phyloP scores from a whole-genome alignment of 2,888 invertebrate genomes.

The Parthenolecanium corni region DNA sequence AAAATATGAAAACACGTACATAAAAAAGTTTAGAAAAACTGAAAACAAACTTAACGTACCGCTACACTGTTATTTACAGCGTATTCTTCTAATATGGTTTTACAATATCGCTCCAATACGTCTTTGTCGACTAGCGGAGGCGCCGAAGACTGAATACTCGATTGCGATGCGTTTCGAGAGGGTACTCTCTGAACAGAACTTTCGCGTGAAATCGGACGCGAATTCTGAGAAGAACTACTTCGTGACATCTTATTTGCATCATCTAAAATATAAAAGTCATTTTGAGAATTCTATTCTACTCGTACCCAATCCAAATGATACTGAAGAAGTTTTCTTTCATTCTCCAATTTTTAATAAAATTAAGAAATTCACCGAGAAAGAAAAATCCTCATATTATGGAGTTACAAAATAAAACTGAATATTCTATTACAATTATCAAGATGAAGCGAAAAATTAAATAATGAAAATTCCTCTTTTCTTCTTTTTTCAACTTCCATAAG shows the following conservation, averaged over 20 bases:
- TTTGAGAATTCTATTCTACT: too few relatives aligned
- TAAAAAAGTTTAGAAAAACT: not conserved
- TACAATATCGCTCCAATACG: not conserved
- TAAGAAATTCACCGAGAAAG: too few relatives aligned
- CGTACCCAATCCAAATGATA: too few relatives aligned
- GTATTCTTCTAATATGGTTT: slow-evolving; percentile 17
- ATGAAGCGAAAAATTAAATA: too few relatives aligned
- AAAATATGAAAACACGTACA: not conserved
- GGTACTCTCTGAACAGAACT: slow-evolving; percentile 15
- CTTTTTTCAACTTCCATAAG: too few relatives aligned
- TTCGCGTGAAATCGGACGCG: slow-evolving; percentile 15
- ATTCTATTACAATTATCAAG: too few relatives aligned
- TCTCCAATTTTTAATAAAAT: too few relatives aligned
- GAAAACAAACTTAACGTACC: not conserved
- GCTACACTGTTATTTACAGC: slow-evolving; percentile 2
- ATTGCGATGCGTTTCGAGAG: slow-evolving; percentile 14
- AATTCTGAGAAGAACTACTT: slow-evolving; percentile 18
- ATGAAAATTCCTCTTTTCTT: too few relatives aligned
- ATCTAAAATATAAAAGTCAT: too few relatives aligned
- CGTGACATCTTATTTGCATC: slow-evolving; percentile 15
- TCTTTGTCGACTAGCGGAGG: not conserved
- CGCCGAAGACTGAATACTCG: not conserved
- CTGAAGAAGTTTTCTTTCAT: too few relatives aligned
- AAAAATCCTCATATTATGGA: too few relatives aligned
- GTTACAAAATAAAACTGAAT: too few relatives aligned